Base-by-base conservation (phyloP, 2,113 vertebrate genomes). In the Mionectes macconnelli region DNA sequence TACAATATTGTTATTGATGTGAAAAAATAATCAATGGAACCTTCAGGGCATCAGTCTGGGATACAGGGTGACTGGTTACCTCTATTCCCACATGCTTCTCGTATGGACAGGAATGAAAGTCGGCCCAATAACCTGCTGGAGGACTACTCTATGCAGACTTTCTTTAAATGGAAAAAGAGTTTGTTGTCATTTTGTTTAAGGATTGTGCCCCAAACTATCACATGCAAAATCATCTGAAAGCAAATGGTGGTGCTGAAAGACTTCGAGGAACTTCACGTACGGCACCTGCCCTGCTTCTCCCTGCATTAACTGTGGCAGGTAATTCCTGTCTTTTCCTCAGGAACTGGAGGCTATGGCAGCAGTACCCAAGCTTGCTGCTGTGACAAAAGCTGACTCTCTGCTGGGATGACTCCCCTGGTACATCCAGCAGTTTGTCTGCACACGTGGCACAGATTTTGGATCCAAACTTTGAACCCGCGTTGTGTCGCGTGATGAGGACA, bases 261-360 rank as follows among this genome's bases (percentile, higher is more conserved):
- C 68, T 66, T 49, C 6, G 53, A 76, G 53, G 76, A 85, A 55
- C 30, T 45, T 76, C 79, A 87, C 3, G 1, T 31, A 33, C 4
- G 39, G 72, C 81, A 44, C 78, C 66, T 37, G 35, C 77, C 68
- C 84, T 89, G 85, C 77, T 40, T 64, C 35, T 94, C 83, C 84
- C 69, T 75, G 18, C 39, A 52, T 77, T 81, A 91, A 67, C 69
- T 42, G 6, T 31, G 70, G n/a, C 13, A 64, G 33, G 10, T 16
- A 53, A 68, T 59, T 53, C 56, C 82, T 52, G 0, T 22, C 4
- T 73, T 59, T 76, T 64, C 50, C 67, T 90, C 0, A 0, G 30
- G 28, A 84, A 59, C 69, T 2, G 63, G 63, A 62, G 72, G 2
- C 69, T 20, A 3, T 53, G 72, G 55, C 66, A 75, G 85, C 52